Percentiles rank a stretch among this genome's conserved stretches.
Evolutionary conservation across 2,888 invertebrate genomes (phyloP).

Genomic region (Cerceris ruficornis): DNA sequence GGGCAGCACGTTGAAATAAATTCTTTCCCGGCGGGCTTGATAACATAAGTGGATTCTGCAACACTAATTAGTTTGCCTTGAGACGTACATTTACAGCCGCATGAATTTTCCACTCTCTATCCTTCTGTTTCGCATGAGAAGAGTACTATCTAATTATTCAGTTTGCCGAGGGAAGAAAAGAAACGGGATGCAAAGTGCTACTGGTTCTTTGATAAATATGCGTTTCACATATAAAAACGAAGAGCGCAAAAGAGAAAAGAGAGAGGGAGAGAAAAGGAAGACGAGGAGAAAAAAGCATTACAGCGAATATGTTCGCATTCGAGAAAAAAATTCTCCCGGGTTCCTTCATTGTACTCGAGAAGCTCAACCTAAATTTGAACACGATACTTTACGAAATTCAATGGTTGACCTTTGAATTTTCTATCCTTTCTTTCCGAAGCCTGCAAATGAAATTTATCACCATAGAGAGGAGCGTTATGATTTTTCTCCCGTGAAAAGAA

Average conservation of each 20-base stretch:
- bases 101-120: constrained; percentile 8
- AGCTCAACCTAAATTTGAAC: too few species aligned
- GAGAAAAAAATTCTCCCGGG: too few species aligned
- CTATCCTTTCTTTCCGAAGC: too few species aligned
- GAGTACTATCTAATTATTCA: constrained; percentile 33
- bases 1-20: constrained; percentile 3
- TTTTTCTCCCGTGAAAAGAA: too few species aligned
- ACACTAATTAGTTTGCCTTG: constrained; percentile 24
- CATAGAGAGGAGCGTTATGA: too few species aligned
- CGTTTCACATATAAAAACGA: neutral
- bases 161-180: constrained; percentile 20
- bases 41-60: constrained; percentile 25
- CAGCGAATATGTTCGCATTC: too few species aligned
- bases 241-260: neutral
- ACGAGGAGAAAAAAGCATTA: too few species aligned
- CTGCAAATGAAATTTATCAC: too few species aligned
- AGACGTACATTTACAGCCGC: neutral
- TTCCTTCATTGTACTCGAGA: too few species aligned
- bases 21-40: constrained; percentile 8
- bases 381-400: too few species aligned
- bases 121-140: constrained; percentile 14
- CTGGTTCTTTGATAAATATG: constrained; percentile 11
- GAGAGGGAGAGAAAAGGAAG: too few species aligned
- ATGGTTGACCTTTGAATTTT: too few species aligned
- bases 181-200: constrained; percentile 11